These are phyloP conservation scores for Anguilla obscura DNA, from an alignment of 2,797 vertebrate species.

Conservation along the genomic window DNA sequence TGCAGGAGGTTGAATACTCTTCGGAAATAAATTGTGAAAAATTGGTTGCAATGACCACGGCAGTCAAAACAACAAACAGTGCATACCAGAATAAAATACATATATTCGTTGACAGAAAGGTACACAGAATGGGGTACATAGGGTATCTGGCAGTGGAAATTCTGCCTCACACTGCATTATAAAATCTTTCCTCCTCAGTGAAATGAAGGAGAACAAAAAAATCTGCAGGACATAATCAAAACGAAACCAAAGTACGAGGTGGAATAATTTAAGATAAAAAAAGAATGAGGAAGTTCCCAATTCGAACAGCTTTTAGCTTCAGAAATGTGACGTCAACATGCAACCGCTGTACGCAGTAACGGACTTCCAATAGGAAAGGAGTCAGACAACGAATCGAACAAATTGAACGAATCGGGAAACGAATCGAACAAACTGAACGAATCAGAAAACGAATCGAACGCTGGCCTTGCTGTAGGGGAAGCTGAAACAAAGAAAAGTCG, in stretches of 20 bases:
- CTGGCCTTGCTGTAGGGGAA: background rate
- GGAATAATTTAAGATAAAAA: conserved; percentile 16
- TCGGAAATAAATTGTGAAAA: background rate
- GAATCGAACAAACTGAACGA: too few species aligned
- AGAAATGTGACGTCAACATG: background rate
- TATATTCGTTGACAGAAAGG: background rate
- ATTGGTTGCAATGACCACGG: background rate
- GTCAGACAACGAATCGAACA: background rate
- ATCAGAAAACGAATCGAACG: background rate
- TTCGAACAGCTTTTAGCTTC: background rate
- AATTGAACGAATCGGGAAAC: too few species aligned
- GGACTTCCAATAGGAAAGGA: background rate
- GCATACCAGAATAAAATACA: background rate
- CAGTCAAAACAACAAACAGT: background rate
- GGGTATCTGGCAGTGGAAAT: background rate
- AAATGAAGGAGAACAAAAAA: background rate
- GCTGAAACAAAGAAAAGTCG: background rate
- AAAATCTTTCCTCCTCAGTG: background rate
- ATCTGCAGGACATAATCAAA: conserved; percentile 1
- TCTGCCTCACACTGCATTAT: background rate
- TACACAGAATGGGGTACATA: background rate
- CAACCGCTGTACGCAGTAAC: conserved; percentile 21
- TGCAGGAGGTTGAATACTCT: background rate
- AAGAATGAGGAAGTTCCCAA: background rate
- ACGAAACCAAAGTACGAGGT: background rate